Base-by-base conservation (phyloP, 2,113 vertebrate species). In the Struthio camelus region DNA sequence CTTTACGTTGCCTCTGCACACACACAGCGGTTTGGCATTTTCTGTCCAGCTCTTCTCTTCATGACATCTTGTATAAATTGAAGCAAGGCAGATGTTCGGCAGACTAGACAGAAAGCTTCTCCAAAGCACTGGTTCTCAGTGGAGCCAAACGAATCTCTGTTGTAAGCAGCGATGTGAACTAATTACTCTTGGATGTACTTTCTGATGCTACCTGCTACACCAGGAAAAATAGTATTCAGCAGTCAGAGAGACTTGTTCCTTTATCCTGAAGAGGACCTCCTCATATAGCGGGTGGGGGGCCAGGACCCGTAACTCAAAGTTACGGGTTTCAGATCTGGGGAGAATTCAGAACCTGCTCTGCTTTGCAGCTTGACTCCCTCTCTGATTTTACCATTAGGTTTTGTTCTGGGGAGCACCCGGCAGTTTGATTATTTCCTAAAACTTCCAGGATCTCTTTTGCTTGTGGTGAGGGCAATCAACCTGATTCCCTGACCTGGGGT, bases 171-270 rank as follows among this genome's bases (percentile, higher is more conserved):
- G 85, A 32, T 42, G 48, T 64, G 92, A 89, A 87, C 94, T 96
- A 92, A 96, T 96, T 94, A 96, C 87, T 81, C 89, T 77, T 87
- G 85, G 73, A 79, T 77, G 80, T 92, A 82, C 89, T 91, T 92
- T 73, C n/a, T 58, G 89, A 73, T 82, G 95, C 78, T 87, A 27
- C 80, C 19, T 24, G 82, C 91, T 92, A 54, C 80, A 69, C 19
- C 66, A 50, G 73, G 61, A 89, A 83, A 90, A 96, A 80, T 11
- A 13, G 85, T 92, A 44, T 58, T 58, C 80, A 14, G 62, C 77
- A 58, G 40, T 51, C 40, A 24, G 64, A 76, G 77, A 62, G 70
- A 80, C 78, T 92, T 40, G 3, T 89, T 91, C 36, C 66, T 76
- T 89, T 51, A 44, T 89, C 73, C 65, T 7, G 4, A 51, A 58